Conservation (phyloP, 2,888 invertebrate genomes). For the Criorhina ranunculi region DNA sequence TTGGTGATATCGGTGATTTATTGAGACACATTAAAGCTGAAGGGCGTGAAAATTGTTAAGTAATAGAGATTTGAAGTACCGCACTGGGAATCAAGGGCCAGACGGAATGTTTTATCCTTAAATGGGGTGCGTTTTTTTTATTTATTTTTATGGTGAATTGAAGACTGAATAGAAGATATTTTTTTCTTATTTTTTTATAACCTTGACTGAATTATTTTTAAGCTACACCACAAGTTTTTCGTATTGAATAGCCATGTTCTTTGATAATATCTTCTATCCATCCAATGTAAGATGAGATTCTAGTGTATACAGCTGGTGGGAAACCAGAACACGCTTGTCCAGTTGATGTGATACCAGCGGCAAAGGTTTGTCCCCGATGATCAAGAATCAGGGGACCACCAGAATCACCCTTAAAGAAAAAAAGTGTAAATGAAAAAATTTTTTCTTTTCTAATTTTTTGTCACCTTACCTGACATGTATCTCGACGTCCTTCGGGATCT, state of each 20-base stretch:
- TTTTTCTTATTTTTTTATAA: background rate
- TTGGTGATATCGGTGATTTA: conserved; percentile 69
- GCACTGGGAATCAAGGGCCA: background rate
- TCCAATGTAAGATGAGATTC: conserved; percentile 57
- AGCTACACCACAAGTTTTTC: background rate
- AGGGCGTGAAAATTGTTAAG: conserved; percentile 56
- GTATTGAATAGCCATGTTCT: conserved; percentile 8
- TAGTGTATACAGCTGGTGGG: conserved; percentile 66
- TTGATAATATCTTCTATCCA: conserved; percentile 63
- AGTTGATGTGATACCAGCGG: conserved; percentile 77
- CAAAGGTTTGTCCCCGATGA: conserved; percentile 28
- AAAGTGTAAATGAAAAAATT: background rate
- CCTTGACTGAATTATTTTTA: background rate
- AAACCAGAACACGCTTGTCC: conserved; percentile 73
- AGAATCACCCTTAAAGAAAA: conserved; percentile 79
- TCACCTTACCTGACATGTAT: conserved; percentile 77
- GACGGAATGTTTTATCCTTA: background rate
- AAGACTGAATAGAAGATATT: no score
- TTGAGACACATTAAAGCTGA: conserved; percentile 54
- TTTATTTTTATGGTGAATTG: no score
- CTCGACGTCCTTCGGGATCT: conserved; percentile 73
- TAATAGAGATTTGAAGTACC: conserved; percentile 28
- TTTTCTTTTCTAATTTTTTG: no score
- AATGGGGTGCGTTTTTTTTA: background rate
- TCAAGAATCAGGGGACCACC: conserved; percentile 76